Evolutionary conservation across 1,140 invertebrate species (phyloP), one percentile per base, ranked within the genome.

Genomic region (Agrypnia vestita): DNA sequence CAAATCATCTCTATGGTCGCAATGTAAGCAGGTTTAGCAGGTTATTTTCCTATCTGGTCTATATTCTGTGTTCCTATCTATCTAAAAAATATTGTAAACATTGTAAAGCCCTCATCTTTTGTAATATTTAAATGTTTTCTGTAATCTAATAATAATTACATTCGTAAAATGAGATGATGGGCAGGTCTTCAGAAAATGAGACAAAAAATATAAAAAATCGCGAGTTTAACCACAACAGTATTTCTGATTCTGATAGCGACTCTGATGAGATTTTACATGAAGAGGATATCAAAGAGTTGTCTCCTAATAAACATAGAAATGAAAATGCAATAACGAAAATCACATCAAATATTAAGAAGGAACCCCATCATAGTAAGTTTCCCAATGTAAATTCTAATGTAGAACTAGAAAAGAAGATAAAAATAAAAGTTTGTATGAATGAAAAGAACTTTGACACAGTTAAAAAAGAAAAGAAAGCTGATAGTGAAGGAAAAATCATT

Each of bases 231-330:
- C 25, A 73, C 51, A 53, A 73, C 35, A 21, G 46, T 46, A 69
- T 69, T 17, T 69, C 64, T 46, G 44, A 69, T 69, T 69, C 64
- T 69, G 49, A 51, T 51, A 51, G n/a, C n/a, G 49, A 51, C n/a
- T 51, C 49, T 15, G 49, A 61, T 61, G 56, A 61, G 17, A 25
- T 19, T 11, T 35, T 35, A 35, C 56, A n/a, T 6, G n/a, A 61
- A 19, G 10, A 61, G 17, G 4, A 61, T 61, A 61, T 61, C 4
- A 17, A 1, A 61, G 17, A 61, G 10, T 35, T 35, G 56, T 61
- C 11, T 19, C 15, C 25, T 1, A 6, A 6, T 35, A 6, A 35
- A 6, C 25, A 35, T 35, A 35, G 1, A 35, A 35, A 35, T 35
- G 56, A 61, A 4, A 51, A 51, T 3, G 11, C n/a, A 51, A 13